Conservation (phyloP, 2,888 invertebrate genomes). For the Drosophila neotestacea region DNA sequence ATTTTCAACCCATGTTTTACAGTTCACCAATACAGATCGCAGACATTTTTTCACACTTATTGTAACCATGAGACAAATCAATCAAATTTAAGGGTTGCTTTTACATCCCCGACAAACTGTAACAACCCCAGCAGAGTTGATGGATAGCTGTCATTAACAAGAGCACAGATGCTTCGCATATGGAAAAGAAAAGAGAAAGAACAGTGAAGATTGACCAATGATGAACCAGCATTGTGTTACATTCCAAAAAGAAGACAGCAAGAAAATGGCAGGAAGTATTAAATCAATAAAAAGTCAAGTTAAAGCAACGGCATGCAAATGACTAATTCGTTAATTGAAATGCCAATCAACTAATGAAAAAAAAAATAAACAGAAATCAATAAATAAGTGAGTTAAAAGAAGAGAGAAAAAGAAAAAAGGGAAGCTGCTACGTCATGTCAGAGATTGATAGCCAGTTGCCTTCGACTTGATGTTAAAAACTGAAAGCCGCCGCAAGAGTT, state of each 20-base stretch:
- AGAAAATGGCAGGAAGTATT: conserved; percentile 27
- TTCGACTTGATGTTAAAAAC: conserved; percentile 35
- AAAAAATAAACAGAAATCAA: conserved; percentile 11
- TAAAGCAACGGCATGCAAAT: conserved; percentile 56
- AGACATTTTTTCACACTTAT: conserved; percentile 18
- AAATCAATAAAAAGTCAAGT: conserved; percentile 17
- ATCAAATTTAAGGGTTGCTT: conserved; percentile 48
- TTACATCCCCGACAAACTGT: conserved; percentile 19
- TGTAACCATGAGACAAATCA: conserved; percentile 33
- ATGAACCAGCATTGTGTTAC: conserved; percentile 1
- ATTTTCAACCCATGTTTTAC: too few species aligned
- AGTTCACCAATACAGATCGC: neutral
- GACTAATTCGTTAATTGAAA: conserved; percentile 83
- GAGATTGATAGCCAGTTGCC: conserved; percentile 68
- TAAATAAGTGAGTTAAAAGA: neutral
- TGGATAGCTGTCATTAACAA: conserved; percentile 68
- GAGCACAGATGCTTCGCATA: neutral
- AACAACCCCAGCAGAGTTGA: conserved; percentile 53
- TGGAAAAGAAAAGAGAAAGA: neutral
- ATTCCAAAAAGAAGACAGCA: conserved; percentile 39
- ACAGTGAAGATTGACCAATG: conserved; percentile 22
- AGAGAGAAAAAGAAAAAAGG: conserved; percentile 13
- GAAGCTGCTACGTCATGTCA: conserved; percentile 67
- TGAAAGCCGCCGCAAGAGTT: conserved; percentile 51
- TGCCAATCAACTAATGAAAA: conserved; percentile 71